Base-by-base conservation (phyloP, 2,113 vertebrate species). In the Bubalus kerabau region DNA sequence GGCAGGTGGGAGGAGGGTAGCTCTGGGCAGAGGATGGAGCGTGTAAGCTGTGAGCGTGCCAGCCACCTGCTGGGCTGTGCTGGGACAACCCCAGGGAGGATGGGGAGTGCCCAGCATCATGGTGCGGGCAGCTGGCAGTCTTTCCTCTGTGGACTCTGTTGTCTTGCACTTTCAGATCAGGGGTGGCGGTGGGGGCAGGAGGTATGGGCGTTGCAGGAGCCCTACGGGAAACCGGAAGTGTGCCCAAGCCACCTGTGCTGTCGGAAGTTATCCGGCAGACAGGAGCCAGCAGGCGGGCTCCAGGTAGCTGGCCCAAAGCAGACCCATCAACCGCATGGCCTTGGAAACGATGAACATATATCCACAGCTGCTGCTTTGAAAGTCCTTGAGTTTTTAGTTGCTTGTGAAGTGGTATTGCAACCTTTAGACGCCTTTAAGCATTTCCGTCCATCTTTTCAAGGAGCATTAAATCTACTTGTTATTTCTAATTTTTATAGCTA, bases 401-500 rank as follows among this genome's bases (percentile, higher is more conserved):
- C 32, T 83, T 59, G 32, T 30, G 13, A 88, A 74, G 24, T 48
- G 23, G 15, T 88, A 92, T 90, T 40, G 48, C 40, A 88, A 64
- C 2, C 3, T 57, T 94, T n/a, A n/a, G 23, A 4, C 59, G 8
- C 21, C 67, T 59, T 50, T 46, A 85, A 84, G 48, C 46, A 48
- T 64, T 57, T 93, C 64, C 93, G 54, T 84, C 43, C 30, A 64
- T 84, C 32, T 64, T 64, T 84, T 86, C 48, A 94, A 88, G 16
- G 32, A 48, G 24, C 81, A 93, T 87, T 28, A 93, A 87, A 84
- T 50, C 71, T 52, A 89, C 10, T 32, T 83, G 48, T 59, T 80
- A 82, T 67, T 96, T 89, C 64, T 43, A 82, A 85, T 76, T 94
- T 80, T 90, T 40, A 30, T 86, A 82, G 59, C n/a, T 84, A 60